A percentile compares a stretch with the other conserved stretches of the same genome.
These are phyloP conservation scores for Limulus polyphemus DNA, from an alignment of 2,888 invertebrate species.

Conservation along the genomic window DNA sequence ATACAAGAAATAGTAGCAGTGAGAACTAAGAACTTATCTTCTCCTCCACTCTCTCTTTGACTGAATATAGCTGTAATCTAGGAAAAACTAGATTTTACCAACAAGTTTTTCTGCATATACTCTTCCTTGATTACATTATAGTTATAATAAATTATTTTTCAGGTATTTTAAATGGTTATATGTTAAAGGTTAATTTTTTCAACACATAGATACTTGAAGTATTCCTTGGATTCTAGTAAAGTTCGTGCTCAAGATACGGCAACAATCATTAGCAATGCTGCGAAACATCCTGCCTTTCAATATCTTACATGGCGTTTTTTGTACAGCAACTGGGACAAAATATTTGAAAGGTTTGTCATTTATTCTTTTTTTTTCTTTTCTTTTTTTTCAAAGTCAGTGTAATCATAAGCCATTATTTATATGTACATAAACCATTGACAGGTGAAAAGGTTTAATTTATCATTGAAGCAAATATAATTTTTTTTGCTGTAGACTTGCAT, in stretches of 20 bases:
- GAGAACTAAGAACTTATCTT: no score
- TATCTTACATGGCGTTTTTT: constrained; percentile 60
- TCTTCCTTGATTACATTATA: background rate
- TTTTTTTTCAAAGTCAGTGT: no score
- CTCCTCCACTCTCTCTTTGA: no score
- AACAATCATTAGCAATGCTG: constrained; percentile 55
- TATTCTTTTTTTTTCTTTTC: no score
- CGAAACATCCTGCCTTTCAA: constrained; percentile 51
- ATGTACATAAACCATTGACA: no score
- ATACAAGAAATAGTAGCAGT: no score
- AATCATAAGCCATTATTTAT: no score
- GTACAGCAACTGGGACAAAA: constrained; percentile 53
- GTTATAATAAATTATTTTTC: constrained; percentile 17
- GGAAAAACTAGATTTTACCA: background rate
- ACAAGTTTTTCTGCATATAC: background rate
- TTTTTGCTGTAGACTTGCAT: no score
- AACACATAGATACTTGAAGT: constrained; percentile 52
- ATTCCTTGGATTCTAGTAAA: constrained; percentile 54
- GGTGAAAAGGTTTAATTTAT: no score
- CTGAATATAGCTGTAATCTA: background rate
- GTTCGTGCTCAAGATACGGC: constrained; percentile 58
- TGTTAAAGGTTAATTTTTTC: background rate
- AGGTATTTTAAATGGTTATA: background rate
- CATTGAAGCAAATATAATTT: no score
- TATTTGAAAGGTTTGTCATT: constrained; percentile 48